phyloP scores from a whole-genome alignment of 2,113 vertebrate genomes.

The Saccopteryx leptura region DNA sequence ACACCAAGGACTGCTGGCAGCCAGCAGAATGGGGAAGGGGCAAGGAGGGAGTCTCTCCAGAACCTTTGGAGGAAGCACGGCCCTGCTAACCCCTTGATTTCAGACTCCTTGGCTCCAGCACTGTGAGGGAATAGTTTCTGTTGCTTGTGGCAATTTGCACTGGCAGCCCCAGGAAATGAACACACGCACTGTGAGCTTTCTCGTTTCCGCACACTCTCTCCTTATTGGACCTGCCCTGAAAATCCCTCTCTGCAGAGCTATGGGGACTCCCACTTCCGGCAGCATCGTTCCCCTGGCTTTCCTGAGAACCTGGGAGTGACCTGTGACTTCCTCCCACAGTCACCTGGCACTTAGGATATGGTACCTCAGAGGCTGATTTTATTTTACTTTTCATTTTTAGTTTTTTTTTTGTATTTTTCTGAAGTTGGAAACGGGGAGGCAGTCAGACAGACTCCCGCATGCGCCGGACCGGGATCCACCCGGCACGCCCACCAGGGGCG shows the following conservation, averaged over 20 bases:
- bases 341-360: background rate
- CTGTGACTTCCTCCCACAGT: background rate
- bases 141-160: background rate
- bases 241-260: background rate
- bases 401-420: too few species aligned
- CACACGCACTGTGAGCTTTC: background rate
- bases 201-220: background rate
- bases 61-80: background rate
- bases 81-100: background rate
- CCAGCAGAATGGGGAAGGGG: background rate
- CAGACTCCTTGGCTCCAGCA: background rate
- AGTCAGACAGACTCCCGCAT: too few species aligned
- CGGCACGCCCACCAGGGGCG: too few species aligned
- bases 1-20: rapidly evolving
- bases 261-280: background rate
- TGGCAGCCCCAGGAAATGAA: background rate
- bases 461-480: too few species aligned
- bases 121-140: background rate
- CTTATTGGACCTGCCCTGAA: background rate
- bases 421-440: too few species aligned
- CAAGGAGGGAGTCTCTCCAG: background rate
- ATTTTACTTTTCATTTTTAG: too few species aligned
- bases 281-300: background rate
- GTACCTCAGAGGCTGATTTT: background rate
- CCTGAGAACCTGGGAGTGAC: background rate